phyloP scores from a whole-genome alignment of 2,888 invertebrate genomes.

The Apodemia zela region DNA sequence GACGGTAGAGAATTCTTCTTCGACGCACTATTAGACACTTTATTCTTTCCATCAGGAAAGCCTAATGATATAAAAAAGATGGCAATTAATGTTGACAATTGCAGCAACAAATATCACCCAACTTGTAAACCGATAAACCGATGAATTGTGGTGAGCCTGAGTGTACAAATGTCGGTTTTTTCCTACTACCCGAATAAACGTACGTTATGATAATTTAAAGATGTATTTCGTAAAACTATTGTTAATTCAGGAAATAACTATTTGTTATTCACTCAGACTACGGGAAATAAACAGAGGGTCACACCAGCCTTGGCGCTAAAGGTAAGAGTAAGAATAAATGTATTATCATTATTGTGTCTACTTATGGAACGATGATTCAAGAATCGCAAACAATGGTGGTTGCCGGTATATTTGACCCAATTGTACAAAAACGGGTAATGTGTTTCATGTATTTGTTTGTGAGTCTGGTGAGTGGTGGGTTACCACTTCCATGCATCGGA shows the following conservation, averaged over 20 bases:
- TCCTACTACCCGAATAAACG: neutral
- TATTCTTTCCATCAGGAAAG: too few relatives aligned
- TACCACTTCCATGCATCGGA: too few relatives aligned
- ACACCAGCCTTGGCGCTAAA: constrained; percentile 28
- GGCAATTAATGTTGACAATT: too few relatives aligned
- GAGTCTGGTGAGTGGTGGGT: too few relatives aligned
- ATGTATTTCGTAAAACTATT: neutral
- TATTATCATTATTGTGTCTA: constrained; percentile 21
- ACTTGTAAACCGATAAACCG: too few relatives aligned
- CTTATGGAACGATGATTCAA: constrained; percentile 6
- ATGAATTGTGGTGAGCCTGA: too few relatives aligned
- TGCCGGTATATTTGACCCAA: neutral
- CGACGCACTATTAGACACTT: too few relatives aligned
- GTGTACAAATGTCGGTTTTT: too few relatives aligned
- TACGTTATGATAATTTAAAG: neutral
- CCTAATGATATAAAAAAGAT: too few relatives aligned
- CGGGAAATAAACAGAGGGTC: constrained; percentile 29
- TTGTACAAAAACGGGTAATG: neutral
- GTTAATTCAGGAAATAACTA: constrained; percentile 12
- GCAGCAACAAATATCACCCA: too few relatives aligned
- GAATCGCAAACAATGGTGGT: neutral
- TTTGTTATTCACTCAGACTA: constrained; percentile 30
- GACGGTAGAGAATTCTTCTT: too few relatives aligned
- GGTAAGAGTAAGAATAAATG: constrained; percentile 25
- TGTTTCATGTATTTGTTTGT: neutral